Percentiles rank a stretch among this genome's conserved stretches.
Evolutionary conservation across 2,797 vertebrate genomes (phyloP).

Genomic region (Huso huso): DNA sequence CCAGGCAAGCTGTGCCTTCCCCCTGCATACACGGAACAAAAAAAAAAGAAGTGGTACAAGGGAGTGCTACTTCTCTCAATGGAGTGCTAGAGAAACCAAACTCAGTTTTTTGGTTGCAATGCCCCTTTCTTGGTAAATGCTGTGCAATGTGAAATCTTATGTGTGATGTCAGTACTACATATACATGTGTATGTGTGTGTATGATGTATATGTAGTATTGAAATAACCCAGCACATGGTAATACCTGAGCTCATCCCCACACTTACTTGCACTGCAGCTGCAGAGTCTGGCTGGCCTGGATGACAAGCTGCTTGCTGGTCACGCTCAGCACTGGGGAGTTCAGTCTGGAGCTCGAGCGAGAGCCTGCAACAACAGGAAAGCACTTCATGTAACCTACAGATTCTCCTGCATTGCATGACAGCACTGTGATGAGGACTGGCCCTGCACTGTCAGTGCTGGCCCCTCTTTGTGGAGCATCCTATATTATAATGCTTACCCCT

Average conservation of each 20-base stretch:
- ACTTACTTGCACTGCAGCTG: constrained; percentile 85
- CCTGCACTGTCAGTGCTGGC: too few species aligned
- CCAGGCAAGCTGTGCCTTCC: constrained; percentile 77
- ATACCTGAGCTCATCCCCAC: neutral
- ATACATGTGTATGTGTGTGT: neutral
- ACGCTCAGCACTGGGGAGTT: constrained; percentile 74
- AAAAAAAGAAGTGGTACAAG: constrained; percentile 10
- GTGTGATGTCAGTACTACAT: too few species aligned
- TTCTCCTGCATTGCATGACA: too few species aligned
- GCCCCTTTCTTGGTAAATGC: too few species aligned
- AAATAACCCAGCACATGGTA: too few species aligned
- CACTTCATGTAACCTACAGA: too few species aligned
- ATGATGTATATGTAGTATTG: neutral
- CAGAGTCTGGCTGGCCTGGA: constrained; percentile 74
- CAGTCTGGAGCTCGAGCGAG: constrained; percentile 40
- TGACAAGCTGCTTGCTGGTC: constrained; percentile 61
- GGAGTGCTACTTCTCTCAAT: neutral
- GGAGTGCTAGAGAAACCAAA: neutral
- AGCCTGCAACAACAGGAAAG: too few species aligned
- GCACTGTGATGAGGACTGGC: too few species aligned
- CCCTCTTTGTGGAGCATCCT: too few species aligned
- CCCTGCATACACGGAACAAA: constrained; percentile 61
- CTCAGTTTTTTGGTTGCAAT: too few species aligned
- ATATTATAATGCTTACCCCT: too few species aligned
- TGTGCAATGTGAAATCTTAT: too few species aligned